Conservation (phyloP, 2,888 invertebrate genomes). For the Drosophila aldrichi region DNA sequence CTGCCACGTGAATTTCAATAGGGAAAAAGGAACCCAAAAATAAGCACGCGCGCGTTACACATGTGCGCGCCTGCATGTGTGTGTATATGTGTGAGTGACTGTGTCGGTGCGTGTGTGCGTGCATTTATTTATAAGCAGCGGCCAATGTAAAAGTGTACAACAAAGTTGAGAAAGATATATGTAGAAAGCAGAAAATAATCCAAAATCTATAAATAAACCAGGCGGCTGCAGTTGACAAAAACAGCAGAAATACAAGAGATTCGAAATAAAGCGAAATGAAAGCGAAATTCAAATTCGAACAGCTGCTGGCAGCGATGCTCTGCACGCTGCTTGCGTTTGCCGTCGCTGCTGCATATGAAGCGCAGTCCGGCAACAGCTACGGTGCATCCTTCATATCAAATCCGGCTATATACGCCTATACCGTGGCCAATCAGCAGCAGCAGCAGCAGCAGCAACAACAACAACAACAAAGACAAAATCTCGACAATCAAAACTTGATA, state of each 20-base stretch:
- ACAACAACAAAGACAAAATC: conserved; percentile 30
- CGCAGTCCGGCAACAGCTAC: conserved; percentile 48
- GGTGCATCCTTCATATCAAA: conserved; percentile 80
- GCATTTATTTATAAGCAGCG: conserved; percentile 74
- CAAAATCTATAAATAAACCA: conserved; percentile 50
- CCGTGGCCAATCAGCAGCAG: conserved; percentile 71
- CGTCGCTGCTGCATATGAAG: conserved; percentile 33
- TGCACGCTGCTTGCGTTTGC: conserved; percentile 34
- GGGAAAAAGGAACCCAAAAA: conserved; percentile 65
- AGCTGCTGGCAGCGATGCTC: conserved; percentile 47
- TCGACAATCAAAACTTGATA: conserved; percentile 59
- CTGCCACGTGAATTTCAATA: conserved; percentile 52
- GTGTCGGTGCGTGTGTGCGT: conserved; percentile 46
- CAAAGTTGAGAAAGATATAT: conserved; percentile 15
- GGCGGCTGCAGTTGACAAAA: conserved; percentile 50
- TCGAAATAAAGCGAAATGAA: conserved; percentile 55
- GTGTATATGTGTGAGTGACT: conserved; percentile 29
- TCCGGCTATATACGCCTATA: conserved; percentile 81
- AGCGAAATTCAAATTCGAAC: conserved; percentile 60
- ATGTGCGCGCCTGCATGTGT: conserved; percentile 24
- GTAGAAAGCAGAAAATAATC: conserved; percentile 30
- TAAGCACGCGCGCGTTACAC: conserved; percentile 64
- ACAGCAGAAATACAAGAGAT: conserved; percentile 6
- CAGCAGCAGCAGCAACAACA: conserved; percentile 51
- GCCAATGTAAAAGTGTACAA: conserved; percentile 66